A percentile compares a stretch with the other conserved stretches of the same genome.
Evolutionary conservation across 2,888 invertebrate genomes (phyloP).

Genomic region (Nymphalis polychloros): DNA sequence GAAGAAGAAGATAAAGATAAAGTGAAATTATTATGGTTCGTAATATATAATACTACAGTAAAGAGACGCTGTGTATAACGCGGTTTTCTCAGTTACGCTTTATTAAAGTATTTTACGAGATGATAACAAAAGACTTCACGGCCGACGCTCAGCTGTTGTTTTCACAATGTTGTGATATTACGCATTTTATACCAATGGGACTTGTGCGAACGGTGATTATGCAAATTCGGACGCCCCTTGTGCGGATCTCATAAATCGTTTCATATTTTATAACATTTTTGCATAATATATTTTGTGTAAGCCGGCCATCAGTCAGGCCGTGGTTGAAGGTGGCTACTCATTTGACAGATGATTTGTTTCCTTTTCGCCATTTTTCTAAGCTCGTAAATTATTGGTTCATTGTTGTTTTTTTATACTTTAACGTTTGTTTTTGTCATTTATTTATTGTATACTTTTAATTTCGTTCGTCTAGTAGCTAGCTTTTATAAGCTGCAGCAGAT

Average conservation of each 20-base stretch:
- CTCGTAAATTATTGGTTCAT: slow-evolving; percentile 10
- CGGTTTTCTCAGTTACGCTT: slow-evolving; percentile 1
- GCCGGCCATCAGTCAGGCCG: slow-evolving; percentile 64
- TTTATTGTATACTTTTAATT: too few species aligned
- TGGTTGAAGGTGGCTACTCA: slow-evolving; percentile 54
- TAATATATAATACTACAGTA: slow-evolving; percentile 4
- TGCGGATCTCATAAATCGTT: slow-evolving; percentile 73
- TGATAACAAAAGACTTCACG: slow-evolving; percentile 15
- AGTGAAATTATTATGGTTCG: neutral
- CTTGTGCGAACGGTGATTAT: slow-evolving; percentile 66
- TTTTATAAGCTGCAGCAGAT: too few species aligned
- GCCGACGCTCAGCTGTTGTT: slow-evolving; percentile 41
- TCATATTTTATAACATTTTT: slow-evolving; percentile 73
- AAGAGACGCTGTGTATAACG: neutral
- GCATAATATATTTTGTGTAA: slow-evolving; percentile 67
- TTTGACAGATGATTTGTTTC: slow-evolving; percentile 55
- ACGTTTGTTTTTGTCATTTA: neutral
- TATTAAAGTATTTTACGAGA: slow-evolving; percentile 14
- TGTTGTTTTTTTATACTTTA: neutral
- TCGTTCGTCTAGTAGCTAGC: too few species aligned
- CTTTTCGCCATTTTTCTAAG: slow-evolving; percentile 27
- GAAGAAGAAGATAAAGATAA: neutral
- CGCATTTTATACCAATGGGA: slow-evolving; percentile 67
- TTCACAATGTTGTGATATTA: slow-evolving; percentile 53
- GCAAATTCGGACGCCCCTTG: slow-evolving; percentile 62